Evolutionary conservation across 2,797 vertebrate genomes (phyloP).

Genomic region (Pogonophryne albipinna): DNA sequence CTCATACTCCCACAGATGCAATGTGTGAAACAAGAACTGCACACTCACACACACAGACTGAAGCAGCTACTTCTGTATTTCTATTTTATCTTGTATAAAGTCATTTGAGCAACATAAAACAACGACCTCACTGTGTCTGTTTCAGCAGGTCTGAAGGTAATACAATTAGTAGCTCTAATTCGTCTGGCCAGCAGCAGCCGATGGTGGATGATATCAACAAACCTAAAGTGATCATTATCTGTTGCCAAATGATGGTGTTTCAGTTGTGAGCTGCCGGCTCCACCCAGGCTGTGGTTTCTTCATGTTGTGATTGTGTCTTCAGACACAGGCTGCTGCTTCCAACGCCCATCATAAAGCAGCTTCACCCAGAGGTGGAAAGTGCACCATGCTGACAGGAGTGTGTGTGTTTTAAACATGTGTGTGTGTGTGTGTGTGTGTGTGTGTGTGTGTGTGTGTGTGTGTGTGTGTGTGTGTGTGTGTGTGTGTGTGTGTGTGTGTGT

Average conservation of each 20-base stretch:
- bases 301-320: slow-evolving; percentile 49
- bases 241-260: slow-evolving; percentile 72
- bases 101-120: slow-evolving; percentile 20
- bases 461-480: neutral
- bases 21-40: slow-evolving; percentile 77
- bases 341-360: slow-evolving; percentile 60
- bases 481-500: neutral
- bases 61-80: slow-evolving; percentile 68
- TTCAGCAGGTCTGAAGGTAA: slow-evolving; percentile 4
- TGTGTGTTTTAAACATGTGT: neutral
- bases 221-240: slow-evolving; percentile 52
- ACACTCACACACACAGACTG: slow-evolving; percentile 1
- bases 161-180: slow-evolving; percentile 40
- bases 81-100: slow-evolving; percentile 34
- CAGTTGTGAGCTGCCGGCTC: slow-evolving; percentile 55
- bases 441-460: neutral
- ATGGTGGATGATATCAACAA: slow-evolving; percentile 18
- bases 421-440: neutral
- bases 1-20: slow-evolving; percentile 74
- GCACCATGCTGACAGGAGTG: too few relatives aligned
- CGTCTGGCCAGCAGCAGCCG: slow-evolving; percentile 11
- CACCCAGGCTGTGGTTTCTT: slow-evolving; percentile 79
- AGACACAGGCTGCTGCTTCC: slow-evolving; percentile 32
- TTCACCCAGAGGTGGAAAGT: slow-evolving; percentile 36
- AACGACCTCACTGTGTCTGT: slow-evolving; percentile 9